Conservation (phyloP, 1,140 invertebrate species). For the Hycleus phaleratus region DNA sequence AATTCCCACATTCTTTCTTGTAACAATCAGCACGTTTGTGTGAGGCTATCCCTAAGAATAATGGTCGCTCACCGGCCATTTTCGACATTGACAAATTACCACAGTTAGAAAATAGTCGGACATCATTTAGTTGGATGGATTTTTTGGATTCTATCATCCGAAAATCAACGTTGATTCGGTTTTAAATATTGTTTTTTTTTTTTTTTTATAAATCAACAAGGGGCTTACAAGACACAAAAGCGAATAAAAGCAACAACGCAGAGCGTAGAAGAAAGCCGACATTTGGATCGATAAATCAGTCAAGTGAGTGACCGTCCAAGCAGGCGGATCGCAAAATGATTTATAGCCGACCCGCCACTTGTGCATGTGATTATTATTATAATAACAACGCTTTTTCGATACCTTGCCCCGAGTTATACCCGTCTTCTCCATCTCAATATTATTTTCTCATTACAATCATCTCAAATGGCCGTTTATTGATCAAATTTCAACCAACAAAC, state of each 20-base stretch:
- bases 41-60: slow-evolving; percentile 25
- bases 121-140: slow-evolving; percentile 20
- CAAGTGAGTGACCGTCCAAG: slow-evolving; percentile 34
- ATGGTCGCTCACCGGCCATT: slow-evolving; percentile 27
- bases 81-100: slow-evolving; percentile 30
- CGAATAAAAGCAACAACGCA: slow-evolving; percentile 16
- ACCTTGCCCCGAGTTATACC: slow-evolving; percentile 25
- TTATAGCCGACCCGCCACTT: slow-evolving; percentile 35
- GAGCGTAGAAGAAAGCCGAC: slow-evolving; percentile 28
- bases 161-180: no score
- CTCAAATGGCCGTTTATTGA: no score
- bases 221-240: slow-evolving; percentile 4
- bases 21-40: slow-evolving; percentile 31
- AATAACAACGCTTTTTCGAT: slow-evolving; percentile 33
- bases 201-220: neutral
- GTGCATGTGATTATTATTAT: slow-evolving; percentile 41
- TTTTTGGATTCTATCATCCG: no score
- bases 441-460: neutral
- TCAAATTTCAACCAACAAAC: neutral
- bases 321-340: slow-evolving; percentile 38
- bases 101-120: slow-evolving; percentile 31
- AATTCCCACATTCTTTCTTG: slow-evolving; percentile 29
- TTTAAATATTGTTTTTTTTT: neutral
- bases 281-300: slow-evolving; percentile 39
- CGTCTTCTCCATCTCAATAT: slow-evolving; percentile 4